Evolutionary conservation across 2,888 invertebrate species (phyloP), one percentile per base, ranked within the genome.

Genomic region (Protonemura montana): DNA sequence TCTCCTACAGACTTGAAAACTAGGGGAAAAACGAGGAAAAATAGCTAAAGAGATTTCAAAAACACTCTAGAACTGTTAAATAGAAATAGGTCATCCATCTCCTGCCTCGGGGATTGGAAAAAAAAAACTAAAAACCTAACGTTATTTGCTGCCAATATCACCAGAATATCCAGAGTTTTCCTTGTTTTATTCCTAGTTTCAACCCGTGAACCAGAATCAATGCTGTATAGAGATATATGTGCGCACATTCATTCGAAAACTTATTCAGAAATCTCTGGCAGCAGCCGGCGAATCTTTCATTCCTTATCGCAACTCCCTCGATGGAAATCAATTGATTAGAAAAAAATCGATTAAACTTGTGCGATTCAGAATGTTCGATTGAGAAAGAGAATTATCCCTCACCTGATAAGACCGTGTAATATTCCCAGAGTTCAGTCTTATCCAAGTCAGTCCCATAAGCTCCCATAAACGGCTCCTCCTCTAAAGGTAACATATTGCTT

Each of bases 281-380:
- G 78, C 10, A 59, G 28, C 10, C 25, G 16, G 27, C 26, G 10
- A 78, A 27, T 28, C 26, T 78, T 78, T 28, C 26, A 78, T 78
- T 78, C 78, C 78, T 28, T 78, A 78, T 78, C 78, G 10, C 78
- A 78, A 78, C 10, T 78, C 78, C 78, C 78, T 26, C 2, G 78
- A 16, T 27, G 78, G 78, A 26, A 21, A 78, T 78, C 78, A 26
- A 78, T 78, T 78, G 78, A 78, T 78, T 78, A 78, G 78, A 78
- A 78, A 28, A 76, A 28, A 28, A 26, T 6, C 26, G 2, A 10
- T 78, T 78, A 78, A 78, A 78, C 78, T 78, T 28, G 7, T 28
- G 27, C 78, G 78, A 59, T 59, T 59, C 59, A 21, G 41, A 7
- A 59, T 2, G 59, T 21, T 21, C 6, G 78, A 78, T 10, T 25